These are phyloP conservation scores for Lochmaea capreae DNA, from an alignment of 2,888 invertebrate species.

Conservation along the genomic window DNA sequence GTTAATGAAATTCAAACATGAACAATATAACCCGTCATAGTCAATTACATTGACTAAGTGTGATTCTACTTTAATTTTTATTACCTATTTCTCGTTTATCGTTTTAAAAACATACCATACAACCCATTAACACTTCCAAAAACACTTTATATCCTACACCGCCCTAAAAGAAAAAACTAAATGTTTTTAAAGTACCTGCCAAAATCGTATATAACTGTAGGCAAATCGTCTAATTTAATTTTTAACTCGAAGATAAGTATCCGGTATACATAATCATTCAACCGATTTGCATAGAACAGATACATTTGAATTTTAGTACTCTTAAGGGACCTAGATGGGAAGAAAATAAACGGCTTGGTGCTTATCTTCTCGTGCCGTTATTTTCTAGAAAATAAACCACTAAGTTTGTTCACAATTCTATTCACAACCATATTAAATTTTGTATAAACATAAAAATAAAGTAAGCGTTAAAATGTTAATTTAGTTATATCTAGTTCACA, in stretches of 20 bases:
- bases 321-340: conserved; percentile 24
- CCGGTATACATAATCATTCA: conserved; percentile 20
- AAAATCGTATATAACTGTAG: conserved; percentile 23
- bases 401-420: too few relatives aligned
- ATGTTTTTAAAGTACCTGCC: conserved; percentile 11
- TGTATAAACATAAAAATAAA: too few relatives aligned
- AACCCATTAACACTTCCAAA: conserved; percentile 17
- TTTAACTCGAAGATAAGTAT: conserved; percentile 29
- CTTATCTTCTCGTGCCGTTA: not conserved
- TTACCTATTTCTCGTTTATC: conserved; percentile 4
- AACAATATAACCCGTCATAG: too few relatives aligned
- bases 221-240: conserved; percentile 29
- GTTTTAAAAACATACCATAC: not conserved
- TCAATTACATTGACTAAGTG: not conserved
- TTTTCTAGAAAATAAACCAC: too few relatives aligned
- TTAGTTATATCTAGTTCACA: too few relatives aligned
- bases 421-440: too few relatives aligned
- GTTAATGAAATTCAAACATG: too few relatives aligned
- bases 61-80: not conserved
- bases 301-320: conserved; percentile 21
- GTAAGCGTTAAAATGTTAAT: too few relatives aligned
- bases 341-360: not conserved
- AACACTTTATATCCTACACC: conserved; percentile 5
- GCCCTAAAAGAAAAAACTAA: not conserved
- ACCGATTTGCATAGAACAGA: conserved; percentile 30